Percentiles rank a stretch among this genome's conserved stretches.
Conservation (phyloP, 2,888 invertebrate genomes). For the Autographa pulchrina region DNA sequence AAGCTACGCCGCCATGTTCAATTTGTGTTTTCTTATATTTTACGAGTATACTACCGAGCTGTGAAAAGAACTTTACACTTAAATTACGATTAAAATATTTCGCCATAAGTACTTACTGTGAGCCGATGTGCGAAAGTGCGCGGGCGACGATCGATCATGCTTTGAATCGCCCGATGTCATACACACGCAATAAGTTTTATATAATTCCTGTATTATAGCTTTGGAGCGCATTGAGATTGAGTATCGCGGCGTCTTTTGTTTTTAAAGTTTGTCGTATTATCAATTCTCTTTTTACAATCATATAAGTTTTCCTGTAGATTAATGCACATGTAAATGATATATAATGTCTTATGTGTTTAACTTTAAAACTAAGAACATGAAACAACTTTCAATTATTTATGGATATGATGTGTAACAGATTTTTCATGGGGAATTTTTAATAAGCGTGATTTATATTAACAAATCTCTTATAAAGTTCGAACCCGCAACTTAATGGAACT, state of each 20-base stretch:
- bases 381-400: too few species aligned
- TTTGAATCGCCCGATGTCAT: conserved; percentile 66
- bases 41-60: conserved; percentile 30
- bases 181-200: conserved; percentile 58
- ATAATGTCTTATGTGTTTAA: too few species aligned
- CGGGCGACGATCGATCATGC: conserved; percentile 69
- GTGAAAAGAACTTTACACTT: conserved; percentile 35
- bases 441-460: too few species aligned
- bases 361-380: too few species aligned
- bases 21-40: conserved; percentile 28
- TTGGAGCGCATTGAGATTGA: conserved; percentile 37
- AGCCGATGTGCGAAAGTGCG: conserved; percentile 45
- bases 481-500: too few species aligned
- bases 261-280: neutral
- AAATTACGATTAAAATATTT: conserved; percentile 50
- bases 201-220: conserved; percentile 52
- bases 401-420: too few species aligned
- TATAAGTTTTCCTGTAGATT: too few species aligned
- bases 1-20: conserved; percentile 21
- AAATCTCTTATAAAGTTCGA: too few species aligned
- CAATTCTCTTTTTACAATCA: neutral
- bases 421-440: too few species aligned
- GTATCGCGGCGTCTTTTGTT: conserved; percentile 7
- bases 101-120: conserved; percentile 33
- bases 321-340: too few species aligned